Evolutionary conservation across 2,797 vertebrate genomes (phyloP).

Genomic region (Sarcophilus harrisii): DNA sequence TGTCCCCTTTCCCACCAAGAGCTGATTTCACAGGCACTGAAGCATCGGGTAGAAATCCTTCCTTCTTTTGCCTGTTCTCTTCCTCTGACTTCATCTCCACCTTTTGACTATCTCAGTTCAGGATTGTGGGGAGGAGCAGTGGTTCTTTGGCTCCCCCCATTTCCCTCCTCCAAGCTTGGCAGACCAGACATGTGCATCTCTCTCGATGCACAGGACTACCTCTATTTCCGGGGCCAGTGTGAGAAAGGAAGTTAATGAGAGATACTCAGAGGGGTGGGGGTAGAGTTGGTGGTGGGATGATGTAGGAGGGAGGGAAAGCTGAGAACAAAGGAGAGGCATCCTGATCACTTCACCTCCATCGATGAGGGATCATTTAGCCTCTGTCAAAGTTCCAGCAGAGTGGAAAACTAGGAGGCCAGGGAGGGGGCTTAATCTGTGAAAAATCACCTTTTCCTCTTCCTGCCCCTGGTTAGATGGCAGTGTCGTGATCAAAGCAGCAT

Average conservation of each 20-base stretch:
- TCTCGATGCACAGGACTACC: background rate
- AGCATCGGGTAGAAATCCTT: background rate
- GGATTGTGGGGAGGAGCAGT: background rate
- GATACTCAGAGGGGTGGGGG: constrained; percentile 62
- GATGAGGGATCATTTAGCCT: constrained; percentile 82
- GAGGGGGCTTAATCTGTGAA: constrained; percentile 89
- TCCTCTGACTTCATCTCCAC: background rate
- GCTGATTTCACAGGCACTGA: background rate
- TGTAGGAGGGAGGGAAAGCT: constrained; percentile 28
- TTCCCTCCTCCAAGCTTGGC: constrained; percentile 41
- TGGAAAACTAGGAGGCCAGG: constrained; percentile 86
- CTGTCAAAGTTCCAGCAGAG: constrained; percentile 89
- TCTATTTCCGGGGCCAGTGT: constrained; percentile 72
- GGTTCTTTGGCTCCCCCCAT: background rate
- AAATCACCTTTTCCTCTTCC: constrained; percentile 88
- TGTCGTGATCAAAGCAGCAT: constrained; percentile 88
- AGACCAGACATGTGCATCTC: constrained; percentile 36
- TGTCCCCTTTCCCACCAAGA: background rate
- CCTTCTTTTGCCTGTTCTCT: constrained; percentile 41
- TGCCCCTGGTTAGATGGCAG: constrained; percentile 85
- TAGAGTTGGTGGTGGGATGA: background rate
- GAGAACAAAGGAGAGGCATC: constrained; percentile 75
- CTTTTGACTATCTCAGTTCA: constrained; percentile 53
- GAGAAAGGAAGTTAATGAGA: constrained; percentile 71
- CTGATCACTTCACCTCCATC: constrained; percentile 74